These are phyloP conservation scores for Dipodomys ordii DNA, from an alignment of 2,113 vertebrate species.

Conservation along the genomic window DNA sequence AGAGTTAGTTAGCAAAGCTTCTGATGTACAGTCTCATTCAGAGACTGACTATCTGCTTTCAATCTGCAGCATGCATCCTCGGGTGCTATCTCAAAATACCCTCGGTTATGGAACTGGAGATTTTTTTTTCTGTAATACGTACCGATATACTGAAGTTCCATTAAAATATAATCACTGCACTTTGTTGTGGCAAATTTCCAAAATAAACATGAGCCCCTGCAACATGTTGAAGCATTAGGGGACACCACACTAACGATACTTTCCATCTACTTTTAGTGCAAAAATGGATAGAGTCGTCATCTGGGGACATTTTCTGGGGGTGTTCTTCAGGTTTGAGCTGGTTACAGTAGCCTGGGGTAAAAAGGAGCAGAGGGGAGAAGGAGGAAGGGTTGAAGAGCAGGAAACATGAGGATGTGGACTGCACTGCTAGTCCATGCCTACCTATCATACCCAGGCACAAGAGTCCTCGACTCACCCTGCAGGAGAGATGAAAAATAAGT, in stretches of 20 bases:
- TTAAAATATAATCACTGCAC: neutral
- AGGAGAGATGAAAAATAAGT: neutral
- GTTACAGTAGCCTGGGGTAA: neutral
- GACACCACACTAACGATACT: neutral
- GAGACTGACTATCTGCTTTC: neutral
- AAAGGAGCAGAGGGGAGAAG: no score
- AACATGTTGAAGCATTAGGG: neutral
- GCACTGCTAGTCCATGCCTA: fast-evolving
- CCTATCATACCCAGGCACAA: no score
- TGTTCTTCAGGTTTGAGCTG: neutral
- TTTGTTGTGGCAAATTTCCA: neutral
- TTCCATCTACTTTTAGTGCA: neutral
- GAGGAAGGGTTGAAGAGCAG: fast-evolving
- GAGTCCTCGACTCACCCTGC: neutral
- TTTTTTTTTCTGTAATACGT: neutral
- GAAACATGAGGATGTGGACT: no score
- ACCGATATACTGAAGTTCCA: neutral
- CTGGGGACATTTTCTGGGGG: neutral
- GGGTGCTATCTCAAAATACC: neutral
- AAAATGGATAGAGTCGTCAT: neutral
- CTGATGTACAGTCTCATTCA: neutral
- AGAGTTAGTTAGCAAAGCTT: neutral
- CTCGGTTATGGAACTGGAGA: neutral
- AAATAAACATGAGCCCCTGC: neutral
- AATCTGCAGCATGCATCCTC: fast-evolving